These are phyloP conservation scores for Rhogogaster chlorosoma DNA, from an alignment of 2,888 invertebrate genomes.

Conservation along the genomic window DNA sequence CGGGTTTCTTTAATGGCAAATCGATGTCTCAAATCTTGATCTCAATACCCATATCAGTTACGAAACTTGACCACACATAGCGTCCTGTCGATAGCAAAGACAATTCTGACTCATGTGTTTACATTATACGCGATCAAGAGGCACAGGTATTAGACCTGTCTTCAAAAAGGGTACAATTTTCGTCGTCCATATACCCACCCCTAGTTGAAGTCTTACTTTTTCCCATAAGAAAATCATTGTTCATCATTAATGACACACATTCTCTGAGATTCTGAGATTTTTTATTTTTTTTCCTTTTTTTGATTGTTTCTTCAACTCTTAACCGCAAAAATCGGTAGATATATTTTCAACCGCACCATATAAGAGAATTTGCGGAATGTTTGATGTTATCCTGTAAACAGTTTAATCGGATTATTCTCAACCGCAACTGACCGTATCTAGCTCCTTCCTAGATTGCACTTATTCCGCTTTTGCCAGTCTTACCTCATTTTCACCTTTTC, in stretches of 20 bases:
- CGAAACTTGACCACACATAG: conserved; percentile 8
- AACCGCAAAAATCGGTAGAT: not conserved
- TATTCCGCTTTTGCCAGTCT: not conserved
- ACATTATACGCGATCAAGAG: not conserved
- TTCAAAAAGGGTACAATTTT: too few species aligned
- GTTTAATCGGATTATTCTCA: not conserved
- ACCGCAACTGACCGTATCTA: not conserved
- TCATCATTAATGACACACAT: too few species aligned
- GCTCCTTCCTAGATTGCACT: not conserved
- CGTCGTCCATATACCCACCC: too few species aligned
- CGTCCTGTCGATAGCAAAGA: not conserved
- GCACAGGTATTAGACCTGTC: too few species aligned
- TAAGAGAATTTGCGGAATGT: not conserved
- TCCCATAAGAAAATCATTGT: too few species aligned
- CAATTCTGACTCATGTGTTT: not conserved
- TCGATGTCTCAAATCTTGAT: conserved; percentile 7
- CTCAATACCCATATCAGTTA: conserved; percentile 28
- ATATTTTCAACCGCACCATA: not conserved
- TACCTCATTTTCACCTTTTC: not conserved
- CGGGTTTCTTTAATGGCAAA: conserved; percentile 28
- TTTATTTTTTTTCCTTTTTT: not conserved
- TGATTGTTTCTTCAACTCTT: not conserved
- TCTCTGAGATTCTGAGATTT: too few species aligned
- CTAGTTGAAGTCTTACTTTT: too few species aligned
- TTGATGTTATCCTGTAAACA: not conserved